Evolutionary conservation across 1,140 invertebrate genomes (phyloP).

Genomic region (Leguminivora glycinivorella): DNA sequence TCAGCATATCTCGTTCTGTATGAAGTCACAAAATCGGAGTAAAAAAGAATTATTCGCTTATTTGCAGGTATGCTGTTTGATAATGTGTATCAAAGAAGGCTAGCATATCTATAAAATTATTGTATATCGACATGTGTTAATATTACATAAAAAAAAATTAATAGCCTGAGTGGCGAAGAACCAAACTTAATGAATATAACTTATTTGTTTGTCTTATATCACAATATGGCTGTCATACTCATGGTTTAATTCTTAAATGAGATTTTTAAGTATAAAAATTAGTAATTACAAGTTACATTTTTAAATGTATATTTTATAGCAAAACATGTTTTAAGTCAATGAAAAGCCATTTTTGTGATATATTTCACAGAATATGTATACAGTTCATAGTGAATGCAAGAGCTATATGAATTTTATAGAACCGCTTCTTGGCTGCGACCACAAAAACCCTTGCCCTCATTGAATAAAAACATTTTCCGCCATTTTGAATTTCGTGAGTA

Average conservation of each 20-base stretch:
- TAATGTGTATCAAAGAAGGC: too few relatives aligned
- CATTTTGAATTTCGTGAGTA: neutral
- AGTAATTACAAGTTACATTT: neutral
- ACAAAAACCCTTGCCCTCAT: neutral
- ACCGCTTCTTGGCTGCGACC: neutral
- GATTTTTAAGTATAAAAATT: too few relatives aligned
- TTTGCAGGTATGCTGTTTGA: too few relatives aligned
- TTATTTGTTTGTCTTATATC: neutral
- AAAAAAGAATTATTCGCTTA: too few relatives aligned
- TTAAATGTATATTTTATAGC: too few relatives aligned
- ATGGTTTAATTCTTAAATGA: too few relatives aligned
- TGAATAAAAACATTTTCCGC: neutral
- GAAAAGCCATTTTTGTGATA: neutral
- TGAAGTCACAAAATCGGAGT: too few relatives aligned
- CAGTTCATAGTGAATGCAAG: constrained; percentile 22
- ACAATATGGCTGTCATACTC: neutral
- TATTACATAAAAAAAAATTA: neutral
- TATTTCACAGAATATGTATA: neutral
- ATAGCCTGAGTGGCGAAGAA: neutral
- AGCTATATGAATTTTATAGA: constrained; percentile 10
- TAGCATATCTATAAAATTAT: neutral
- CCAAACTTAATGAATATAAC: neutral
- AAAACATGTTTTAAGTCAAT: neutral
- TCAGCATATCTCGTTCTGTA: too few relatives aligned
- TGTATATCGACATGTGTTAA: too few relatives aligned